Percentiles rank a stretch among this genome's conserved stretches.
phyloP scores from a whole-genome alignment of 2,888 invertebrate genomes.

The Lapara coniferarum region DNA sequence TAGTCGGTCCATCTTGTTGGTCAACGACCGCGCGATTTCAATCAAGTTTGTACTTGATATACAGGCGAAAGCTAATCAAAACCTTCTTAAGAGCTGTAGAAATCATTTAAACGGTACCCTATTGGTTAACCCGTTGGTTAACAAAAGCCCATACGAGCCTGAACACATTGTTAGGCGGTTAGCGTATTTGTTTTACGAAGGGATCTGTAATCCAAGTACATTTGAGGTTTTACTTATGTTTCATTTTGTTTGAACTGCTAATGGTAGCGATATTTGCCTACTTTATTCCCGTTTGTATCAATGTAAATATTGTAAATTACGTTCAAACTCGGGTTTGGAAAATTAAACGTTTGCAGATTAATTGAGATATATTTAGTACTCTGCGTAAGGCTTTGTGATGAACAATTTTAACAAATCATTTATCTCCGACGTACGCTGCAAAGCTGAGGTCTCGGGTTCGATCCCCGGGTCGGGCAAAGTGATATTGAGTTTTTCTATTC shows the following conservation, averaged over 20 bases:
- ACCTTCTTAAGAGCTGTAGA: not conserved
- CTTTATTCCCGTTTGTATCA: not conserved
- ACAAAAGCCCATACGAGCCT: not conserved
- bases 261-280: conserved; percentile 41
- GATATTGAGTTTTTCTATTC: too few species aligned
- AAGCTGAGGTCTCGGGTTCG: too few species aligned
- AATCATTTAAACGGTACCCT: not conserved
- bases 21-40: too few species aligned
- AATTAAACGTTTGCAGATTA: too few species aligned
- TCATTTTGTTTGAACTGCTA: conserved; percentile 48
- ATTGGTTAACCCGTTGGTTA: not conserved
- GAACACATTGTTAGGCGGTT: not conserved
- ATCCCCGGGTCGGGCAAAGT: too few species aligned
- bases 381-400: too few species aligned
- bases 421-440: too few species aligned
- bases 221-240: conserved; percentile 39
- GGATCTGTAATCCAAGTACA: conserved; percentile 41
- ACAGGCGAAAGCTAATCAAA: too few species aligned
- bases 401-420: too few species aligned
- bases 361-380: too few species aligned
- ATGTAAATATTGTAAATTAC: conserved; percentile 6
- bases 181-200: conserved; percentile 29
- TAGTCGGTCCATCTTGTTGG: too few species aligned
- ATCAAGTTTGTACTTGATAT: too few species aligned
- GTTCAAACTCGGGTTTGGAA: not conserved